These are phyloP conservation scores for Tangara arthus DNA, from an alignment of 2,797 vertebrate genomes.

Conservation along the genomic window DNA sequence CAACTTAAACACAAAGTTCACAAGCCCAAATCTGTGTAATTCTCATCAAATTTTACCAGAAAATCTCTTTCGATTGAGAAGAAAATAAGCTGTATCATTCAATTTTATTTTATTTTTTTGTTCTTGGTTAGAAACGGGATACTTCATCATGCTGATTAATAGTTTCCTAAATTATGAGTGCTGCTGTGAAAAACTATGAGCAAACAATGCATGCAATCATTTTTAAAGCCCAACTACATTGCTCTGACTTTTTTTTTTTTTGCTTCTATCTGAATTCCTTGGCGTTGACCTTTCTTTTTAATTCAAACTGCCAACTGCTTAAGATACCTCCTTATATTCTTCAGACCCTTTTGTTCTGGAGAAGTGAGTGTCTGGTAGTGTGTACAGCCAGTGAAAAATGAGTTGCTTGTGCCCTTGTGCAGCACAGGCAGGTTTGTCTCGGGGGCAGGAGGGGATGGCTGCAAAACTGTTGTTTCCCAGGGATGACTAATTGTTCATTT, in stretches of 20 bases:
- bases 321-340: not conserved
- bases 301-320: not conserved
- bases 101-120: not conserved
- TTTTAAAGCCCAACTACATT: not conserved
- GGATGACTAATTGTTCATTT: constrained; percentile 35
- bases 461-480: constrained; percentile 2
- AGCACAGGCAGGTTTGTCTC: not conserved
- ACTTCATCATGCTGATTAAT: not conserved
- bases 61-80: not conserved
- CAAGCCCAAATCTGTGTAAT: not conserved
- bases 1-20: not conserved
- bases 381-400: not conserved
- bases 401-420: not conserved
- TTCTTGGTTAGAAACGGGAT: not conserved
- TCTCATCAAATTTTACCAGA: not conserved
- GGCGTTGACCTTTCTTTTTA: constrained; percentile 3
- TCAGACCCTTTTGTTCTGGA: not conserved
- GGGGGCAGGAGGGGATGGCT: not conserved
- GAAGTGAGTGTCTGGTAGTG: not conserved
- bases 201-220: not conserved
- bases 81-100: not conserved
- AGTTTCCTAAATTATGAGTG: not conserved
- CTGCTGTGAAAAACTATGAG: not conserved
- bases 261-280: not conserved
- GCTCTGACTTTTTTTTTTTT: not conserved